Base-by-base conservation (phyloP, 2,888 invertebrate species). In the Smittia aterrima region DNA sequence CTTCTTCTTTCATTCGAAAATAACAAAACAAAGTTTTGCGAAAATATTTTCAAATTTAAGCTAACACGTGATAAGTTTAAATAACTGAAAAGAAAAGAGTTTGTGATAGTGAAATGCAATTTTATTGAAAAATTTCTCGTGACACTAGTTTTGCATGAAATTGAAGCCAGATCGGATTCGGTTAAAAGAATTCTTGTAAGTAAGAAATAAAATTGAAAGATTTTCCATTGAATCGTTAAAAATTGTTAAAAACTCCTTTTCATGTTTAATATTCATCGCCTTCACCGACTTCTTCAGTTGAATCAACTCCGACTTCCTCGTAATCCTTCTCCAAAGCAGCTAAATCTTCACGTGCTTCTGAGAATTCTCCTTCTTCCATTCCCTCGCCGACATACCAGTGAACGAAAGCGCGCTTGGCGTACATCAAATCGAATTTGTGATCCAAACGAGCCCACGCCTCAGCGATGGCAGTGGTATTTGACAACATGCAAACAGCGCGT, bases 381-480 rank as follows among this genome's bases (percentile, higher is more conserved):
- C 94, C 93, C 81, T 93, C 93, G 4, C 91, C 90, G 0, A 92
- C 91, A 81, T 92, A 92, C 97, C 97, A 97, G 84, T 97, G 96
- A 18, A 97, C 95, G 82, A 97, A 97, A 1, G 96, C 96, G 76
- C 96, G 88, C 84, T 96, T 96, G 47, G 95, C 93, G 84, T 95
- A 97, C 95, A 97, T 96, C 79, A 97, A 84, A 84, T 97, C 96
- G 82, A 97, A 96, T 82, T 97, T 97, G 83, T 93, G 93, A 84
- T 96, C 94, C 75, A 97, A 85, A 78, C 94, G 89, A 74, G 95
- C 95, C 96, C 96, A 97, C 32, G 96, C 96, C 82, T 96, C 96
- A 1, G 95, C 96, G 80, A 97, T 96, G 77, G 96, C 96, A 0
- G 96, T 97, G 66, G 96, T 97, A 84, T 97, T 97, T 79, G 95